Evolutionary conservation across 2,888 invertebrate genomes (phyloP).

Genomic region (Mythimna ferrago): DNA sequence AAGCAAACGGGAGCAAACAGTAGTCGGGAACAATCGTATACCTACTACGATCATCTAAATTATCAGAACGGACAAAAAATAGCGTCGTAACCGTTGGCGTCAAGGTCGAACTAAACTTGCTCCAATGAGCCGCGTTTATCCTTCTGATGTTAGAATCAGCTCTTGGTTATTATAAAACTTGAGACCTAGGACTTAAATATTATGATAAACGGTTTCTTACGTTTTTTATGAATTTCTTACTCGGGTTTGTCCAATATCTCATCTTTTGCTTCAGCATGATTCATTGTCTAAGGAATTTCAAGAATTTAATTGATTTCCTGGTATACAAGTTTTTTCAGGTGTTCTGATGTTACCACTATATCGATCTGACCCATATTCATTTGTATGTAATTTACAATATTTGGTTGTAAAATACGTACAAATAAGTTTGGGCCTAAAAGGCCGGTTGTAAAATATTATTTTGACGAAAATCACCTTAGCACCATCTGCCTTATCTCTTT

Average conservation of each 20-base stretch:
- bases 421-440: too few species aligned
- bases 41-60: slow-evolving; percentile 55
- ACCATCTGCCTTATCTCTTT: slow-evolving; percentile 6
- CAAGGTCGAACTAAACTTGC: slow-evolving; percentile 56
- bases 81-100: slow-evolving; percentile 37
- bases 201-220: neutral
- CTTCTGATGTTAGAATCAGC: slow-evolving; percentile 2
- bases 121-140: slow-evolving; percentile 43
- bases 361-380: neutral
- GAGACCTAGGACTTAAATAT: slow-evolving; percentile 4
- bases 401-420: too few species aligned
- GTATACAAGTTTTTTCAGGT: slow-evolving; percentile 11
- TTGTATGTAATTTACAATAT: neutral
- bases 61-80: slow-evolving; percentile 62
- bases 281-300: slow-evolving; percentile 28
- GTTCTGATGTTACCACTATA: neutral
- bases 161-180: too few species aligned
- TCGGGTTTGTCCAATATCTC: neutral
- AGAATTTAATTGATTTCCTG: slow-evolving; percentile 22
- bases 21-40: slow-evolving; percentile 42
- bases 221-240: too few species aligned
- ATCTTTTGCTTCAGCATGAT: neutral
- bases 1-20: slow-evolving; percentile 42
- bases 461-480: slow-evolving; percentile 10
- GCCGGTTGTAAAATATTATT: neutral